Conservation (phyloP, 2,888 invertebrate species). For the Apodemia duryi region DNA sequence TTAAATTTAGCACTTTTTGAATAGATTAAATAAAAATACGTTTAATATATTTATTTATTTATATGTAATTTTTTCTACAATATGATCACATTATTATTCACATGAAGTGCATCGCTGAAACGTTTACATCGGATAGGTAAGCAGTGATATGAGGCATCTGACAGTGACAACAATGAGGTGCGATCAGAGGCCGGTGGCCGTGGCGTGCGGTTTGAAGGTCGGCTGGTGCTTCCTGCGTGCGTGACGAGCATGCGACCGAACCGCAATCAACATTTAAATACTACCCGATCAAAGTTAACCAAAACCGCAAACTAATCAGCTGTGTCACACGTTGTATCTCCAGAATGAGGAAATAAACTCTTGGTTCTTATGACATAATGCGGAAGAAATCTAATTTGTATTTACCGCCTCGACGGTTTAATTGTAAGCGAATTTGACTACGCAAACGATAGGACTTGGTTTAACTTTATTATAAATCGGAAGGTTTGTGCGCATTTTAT, state of each 20-base stretch:
- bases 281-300: slow-evolving; percentile 21
- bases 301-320: slow-evolving; percentile 25
- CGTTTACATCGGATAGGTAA: not conserved
- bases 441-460: no score
- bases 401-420: no score
- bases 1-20: no score
- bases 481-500: no score
- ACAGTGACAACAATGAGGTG: slow-evolving; percentile 50
- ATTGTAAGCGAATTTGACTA: no score
- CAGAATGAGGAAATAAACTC: not conserved
- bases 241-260: slow-evolving; percentile 61
- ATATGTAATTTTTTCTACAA: slow-evolving; percentile 16
- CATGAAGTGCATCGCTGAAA: not conserved
- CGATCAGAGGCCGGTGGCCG: slow-evolving; percentile 54
- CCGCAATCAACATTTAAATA: slow-evolving; percentile 28
- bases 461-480: no score
- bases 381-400: not conserved
- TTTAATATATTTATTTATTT: no score
- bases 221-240: slow-evolving; percentile 70
- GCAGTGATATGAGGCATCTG: not conserved
- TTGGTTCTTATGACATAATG: not conserved
- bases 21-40: no score
- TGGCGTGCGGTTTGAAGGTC: slow-evolving; percentile 70
- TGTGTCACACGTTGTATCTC: not conserved
- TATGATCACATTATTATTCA: slow-evolving; percentile 9